A percentile compares a stretch with the other conserved stretches of the same genome.
phyloP scores from a whole-genome alignment of 2,888 invertebrate genomes.

The Caenorhabditis drosophilae region DNA sequence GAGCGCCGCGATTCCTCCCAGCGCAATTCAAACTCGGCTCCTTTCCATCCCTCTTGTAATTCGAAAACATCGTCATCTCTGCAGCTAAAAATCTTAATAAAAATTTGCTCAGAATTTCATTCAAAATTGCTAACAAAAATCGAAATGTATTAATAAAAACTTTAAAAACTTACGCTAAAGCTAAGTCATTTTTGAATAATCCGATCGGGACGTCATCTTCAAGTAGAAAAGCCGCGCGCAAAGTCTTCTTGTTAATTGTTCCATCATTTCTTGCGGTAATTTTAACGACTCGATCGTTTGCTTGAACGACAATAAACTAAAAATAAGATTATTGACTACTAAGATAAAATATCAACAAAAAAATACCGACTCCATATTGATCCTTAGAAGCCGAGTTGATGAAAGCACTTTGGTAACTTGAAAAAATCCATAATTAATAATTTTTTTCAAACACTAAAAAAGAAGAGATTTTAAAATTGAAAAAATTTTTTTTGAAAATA shows the following conservation, averaged over 20 bases:
- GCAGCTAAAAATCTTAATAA: slow-evolving; percentile 32
- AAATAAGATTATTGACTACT: slow-evolving; percentile 37
- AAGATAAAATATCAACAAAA: slow-evolving; percentile 42
- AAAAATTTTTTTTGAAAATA: slow-evolving; percentile 2
- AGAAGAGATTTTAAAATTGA: slow-evolving; percentile 2
- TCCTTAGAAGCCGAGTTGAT: slow-evolving; percentile 16
- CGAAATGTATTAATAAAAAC: slow-evolving; percentile 31
- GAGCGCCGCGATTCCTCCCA: slow-evolving; percentile 35
- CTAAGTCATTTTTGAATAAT: slow-evolving; percentile 29
- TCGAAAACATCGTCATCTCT: slow-evolving; percentile 24
- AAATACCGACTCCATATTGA: slow-evolving; percentile 22
- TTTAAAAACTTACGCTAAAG: slow-evolving; percentile 31
- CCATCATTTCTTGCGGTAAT: slow-evolving; percentile 35
- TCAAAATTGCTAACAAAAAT: slow-evolving; percentile 42
- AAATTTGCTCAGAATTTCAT: slow-evolving; percentile 41
- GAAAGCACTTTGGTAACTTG: slow-evolving; percentile 4
- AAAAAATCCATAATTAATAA: slow-evolving; percentile 19
- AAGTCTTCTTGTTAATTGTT: slow-evolving; percentile 21
- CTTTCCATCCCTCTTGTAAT: slow-evolving; percentile 29
- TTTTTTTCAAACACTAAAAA: slow-evolving; percentile 17
- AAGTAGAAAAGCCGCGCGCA: slow-evolving; percentile 28
- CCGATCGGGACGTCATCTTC: slow-evolving; percentile 37
- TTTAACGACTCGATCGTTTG: slow-evolving; percentile 23
- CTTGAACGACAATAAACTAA: slow-evolving; percentile 33
- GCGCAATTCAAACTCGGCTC: slow-evolving; percentile 36